Base-by-base conservation (phyloP, 1,140 invertebrate genomes). In the Drosophila tristis region DNA sequence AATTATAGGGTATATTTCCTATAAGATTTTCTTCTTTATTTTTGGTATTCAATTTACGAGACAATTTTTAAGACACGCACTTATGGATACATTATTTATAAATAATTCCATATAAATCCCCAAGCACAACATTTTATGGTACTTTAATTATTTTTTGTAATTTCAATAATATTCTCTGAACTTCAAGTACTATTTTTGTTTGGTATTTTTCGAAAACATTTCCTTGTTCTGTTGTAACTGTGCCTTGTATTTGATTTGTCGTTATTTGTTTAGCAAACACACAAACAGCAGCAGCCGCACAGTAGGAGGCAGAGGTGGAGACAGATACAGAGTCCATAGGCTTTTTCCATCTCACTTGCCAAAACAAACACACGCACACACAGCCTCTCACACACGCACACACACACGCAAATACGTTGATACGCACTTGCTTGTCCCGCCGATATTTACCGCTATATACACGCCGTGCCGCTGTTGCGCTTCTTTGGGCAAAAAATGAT, bases 251-350 rank as follows among this genome's bases (percentile, higher is more conserved):
- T 78, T 71, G 56, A 64, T 64, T 67, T 68, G 74, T 44, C 48
- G 48, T 68, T 86, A 77, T 85, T 80, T 73, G 77, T 80, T 86
- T 73, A 70, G 62, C 81, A 86, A 84, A 80, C 72, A 39, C 29
- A 44, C 53, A 9, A 23, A 16, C 29, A 13, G 5, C 26, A 29
- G 42, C 23, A 16, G 20, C 13, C 58, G 35, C 35, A 49, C 16
- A 58, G 35, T 48, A 66, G 39, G 47, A 74, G 55, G 66, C 43
- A 62, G 56, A 49, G 63, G 54, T 58, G 20, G 53, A 29, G 26
- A 29, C 26, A 29, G 31, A 31, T 8, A 9, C 31, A 31, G 13
- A 39, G 35, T 11, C 35, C 31, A 31, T 39, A 39, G 35, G 35
- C 35, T 54, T 51, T 58, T 65, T 51, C 60, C 60, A 75, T 71